Percentiles rank a stretch among this genome's conserved stretches.
Conservation (phyloP, 2,888 invertebrate genomes). For the Drosophila quinaria region DNA sequence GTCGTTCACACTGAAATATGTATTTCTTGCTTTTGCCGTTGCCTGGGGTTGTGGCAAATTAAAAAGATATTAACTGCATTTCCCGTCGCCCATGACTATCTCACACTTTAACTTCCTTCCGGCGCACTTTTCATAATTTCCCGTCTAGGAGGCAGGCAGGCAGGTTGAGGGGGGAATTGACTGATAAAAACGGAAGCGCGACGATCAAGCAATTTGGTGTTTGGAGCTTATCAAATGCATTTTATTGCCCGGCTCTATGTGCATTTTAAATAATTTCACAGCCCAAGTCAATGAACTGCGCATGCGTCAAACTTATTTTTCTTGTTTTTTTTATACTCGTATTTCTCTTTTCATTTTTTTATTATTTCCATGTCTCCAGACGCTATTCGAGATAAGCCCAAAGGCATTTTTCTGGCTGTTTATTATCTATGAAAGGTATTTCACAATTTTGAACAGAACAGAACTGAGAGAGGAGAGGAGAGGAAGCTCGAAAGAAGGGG, state of each 20-base stretch:
- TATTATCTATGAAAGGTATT: conserved; percentile 61
- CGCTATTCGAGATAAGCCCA: conserved; percentile 64
- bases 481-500: conserved; percentile 13
- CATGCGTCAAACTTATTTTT: conserved; percentile 51
- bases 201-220: conserved; percentile 47
- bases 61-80: conserved; percentile 79
- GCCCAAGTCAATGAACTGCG: conserved; percentile 70
- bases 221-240: conserved; percentile 75
- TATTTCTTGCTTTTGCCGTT: conserved; percentile 12
- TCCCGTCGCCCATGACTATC: conserved; percentile 66
- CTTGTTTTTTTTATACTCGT: conserved; percentile 9
- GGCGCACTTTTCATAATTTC: conserved; percentile 58
- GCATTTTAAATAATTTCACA: conserved; percentile 58
- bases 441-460: conserved; percentile 43
- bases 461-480: not conserved
- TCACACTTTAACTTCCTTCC: conserved; percentile 77
- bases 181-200: conserved; percentile 73
- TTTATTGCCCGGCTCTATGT: conserved; percentile 55
- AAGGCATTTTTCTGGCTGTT: conserved; percentile 46
- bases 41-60: conserved; percentile 48
- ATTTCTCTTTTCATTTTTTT: conserved; percentile 26
- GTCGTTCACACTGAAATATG: conserved; percentile 57
- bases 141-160: conserved; percentile 13
- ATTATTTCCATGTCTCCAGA: conserved; percentile 47
- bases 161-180: conserved; percentile 5